phyloP scores from a whole-genome alignment of 53 echinoderm and acorn worm species.

The Hippasteria phrygiana region DNA sequence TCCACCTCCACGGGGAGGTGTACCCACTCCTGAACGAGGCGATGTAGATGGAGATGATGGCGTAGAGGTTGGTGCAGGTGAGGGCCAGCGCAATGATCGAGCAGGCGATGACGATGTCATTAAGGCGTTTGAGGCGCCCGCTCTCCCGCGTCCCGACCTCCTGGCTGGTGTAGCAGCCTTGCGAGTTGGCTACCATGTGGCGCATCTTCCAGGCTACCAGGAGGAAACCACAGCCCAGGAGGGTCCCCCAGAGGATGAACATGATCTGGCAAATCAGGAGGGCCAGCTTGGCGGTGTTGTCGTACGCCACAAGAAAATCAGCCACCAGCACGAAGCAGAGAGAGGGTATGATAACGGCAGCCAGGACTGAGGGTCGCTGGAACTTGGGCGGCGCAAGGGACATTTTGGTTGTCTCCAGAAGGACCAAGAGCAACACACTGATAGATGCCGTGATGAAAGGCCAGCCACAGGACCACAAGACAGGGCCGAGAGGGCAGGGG shows the following conservation, averaged over 20 bases:
- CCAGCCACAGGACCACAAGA: constrained; percentile 85
- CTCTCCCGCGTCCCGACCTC: constrained; percentile 32
- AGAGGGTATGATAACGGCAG: constrained; percentile 57
- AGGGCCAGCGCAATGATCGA: constrained; percentile 67
- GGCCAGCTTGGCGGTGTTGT: constrained; percentile 63
- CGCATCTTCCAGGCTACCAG: constrained; percentile 76
- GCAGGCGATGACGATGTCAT: constrained; percentile 70
- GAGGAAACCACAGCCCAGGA: constrained; percentile 67
- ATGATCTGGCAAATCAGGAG: constrained; percentile 73
- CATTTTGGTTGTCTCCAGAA: constrained; percentile 82
- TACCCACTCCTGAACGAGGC: constrained; percentile 54
- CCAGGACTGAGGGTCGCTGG: constrained; percentile 71
- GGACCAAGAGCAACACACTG: constrained; percentile 76
- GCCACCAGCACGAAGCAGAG: constrained; percentile 75
- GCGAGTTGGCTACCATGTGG: constrained; percentile 64
- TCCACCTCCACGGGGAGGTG: constrained; percentile 72
- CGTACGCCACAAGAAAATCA: constrained; percentile 78
- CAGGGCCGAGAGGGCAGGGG: constrained; percentile 68
- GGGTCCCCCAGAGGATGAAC: constrained; percentile 78
- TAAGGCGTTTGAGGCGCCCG: constrained; percentile 65
- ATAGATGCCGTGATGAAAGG: constrained; percentile 75
- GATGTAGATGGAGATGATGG: constrained; percentile 47
- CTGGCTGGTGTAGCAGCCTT: constrained; percentile 59
- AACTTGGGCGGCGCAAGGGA: constrained; percentile 75
- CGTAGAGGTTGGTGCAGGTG: constrained; percentile 72